A percentile compares a stretch with the other conserved stretches of the same genome.
Evolutionary conservation across 1,140 invertebrate species (phyloP).

Genomic region (Drosophila leontia): DNA sequence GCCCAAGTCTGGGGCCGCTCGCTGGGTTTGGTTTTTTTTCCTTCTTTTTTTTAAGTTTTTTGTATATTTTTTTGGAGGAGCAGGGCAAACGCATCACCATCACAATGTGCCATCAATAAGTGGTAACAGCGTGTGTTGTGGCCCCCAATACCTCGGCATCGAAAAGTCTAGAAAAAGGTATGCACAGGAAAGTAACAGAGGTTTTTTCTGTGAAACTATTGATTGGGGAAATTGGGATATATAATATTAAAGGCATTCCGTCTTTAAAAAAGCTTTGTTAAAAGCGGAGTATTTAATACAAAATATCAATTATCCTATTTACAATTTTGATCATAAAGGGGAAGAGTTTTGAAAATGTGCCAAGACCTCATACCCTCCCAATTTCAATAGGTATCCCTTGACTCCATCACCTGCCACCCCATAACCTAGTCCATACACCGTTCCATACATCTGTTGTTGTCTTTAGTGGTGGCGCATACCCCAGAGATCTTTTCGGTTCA

Average conservation of each 20-base stretch:
- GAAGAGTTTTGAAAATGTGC: too few species aligned
- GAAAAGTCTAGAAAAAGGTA: slow-evolving; percentile 3
- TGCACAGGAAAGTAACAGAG: background rate
- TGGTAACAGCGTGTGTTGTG: slow-evolving; percentile 81
- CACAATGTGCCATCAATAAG: slow-evolving; percentile 83
- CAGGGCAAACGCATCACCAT: slow-evolving; percentile 75
- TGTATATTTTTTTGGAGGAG: slow-evolving; percentile 8
- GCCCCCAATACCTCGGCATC: slow-evolving; percentile 25
- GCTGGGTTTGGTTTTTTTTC: slow-evolving; percentile 39
- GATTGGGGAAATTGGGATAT: background rate
- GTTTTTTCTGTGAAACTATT: background rate
- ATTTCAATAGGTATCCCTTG: slow-evolving; percentile 13
- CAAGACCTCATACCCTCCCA: background rate
- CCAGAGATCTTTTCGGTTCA: slow-evolving; percentile 55
- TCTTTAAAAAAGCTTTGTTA: too few species aligned
- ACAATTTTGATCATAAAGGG: too few species aligned
- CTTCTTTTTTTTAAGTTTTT: background rate
- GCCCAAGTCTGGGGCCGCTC: slow-evolving; percentile 29
- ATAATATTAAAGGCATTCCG: too few species aligned
- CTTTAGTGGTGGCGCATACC: slow-evolving; percentile 52
- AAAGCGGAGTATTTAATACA: too few species aligned
- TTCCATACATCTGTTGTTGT: slow-evolving; percentile 43
- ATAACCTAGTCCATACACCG: slow-evolving; percentile 8
- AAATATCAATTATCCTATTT: too few species aligned
- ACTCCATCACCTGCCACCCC: background rate